Evolutionary conservation across 35 echinoderm and acorn worm species (phyloP).

Genomic region (Lytechinus pictus): DNA sequence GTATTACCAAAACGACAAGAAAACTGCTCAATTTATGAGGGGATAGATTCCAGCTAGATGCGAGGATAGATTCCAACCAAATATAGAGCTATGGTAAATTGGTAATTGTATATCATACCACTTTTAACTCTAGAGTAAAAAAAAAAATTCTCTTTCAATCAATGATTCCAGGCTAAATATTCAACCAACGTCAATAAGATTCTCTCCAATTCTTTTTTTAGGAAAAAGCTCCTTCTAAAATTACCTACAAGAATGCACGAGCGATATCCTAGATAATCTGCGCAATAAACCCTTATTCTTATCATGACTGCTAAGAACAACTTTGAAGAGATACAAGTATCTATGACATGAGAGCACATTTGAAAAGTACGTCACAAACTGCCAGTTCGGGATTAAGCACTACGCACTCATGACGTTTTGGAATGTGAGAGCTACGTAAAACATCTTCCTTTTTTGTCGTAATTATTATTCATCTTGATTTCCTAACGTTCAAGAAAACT

Average conservation of each 20-base stretch:
- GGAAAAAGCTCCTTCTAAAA: neutral
- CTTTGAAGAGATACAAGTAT: neutral
- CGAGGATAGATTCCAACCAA: no score
- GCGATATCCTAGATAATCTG: neutral
- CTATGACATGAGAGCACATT: neutral
- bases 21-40: no score
- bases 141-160: neutral
- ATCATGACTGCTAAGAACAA: neutral
- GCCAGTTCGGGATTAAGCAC: neutral
- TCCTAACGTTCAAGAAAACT: neutral
- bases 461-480: neutral
- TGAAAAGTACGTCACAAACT: neutral
- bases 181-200: neutral
- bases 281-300: neutral
- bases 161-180: neutral
- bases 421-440: neutral
- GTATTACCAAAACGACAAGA: no score
- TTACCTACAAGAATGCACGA: neutral
- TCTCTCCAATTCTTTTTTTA: neutral
- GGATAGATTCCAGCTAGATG: no score
- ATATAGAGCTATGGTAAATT: no score
- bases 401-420: neutral
- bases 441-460: neutral
- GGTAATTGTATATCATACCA: no score
- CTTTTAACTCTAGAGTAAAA: no score